phyloP scores from a whole-genome alignment of 2,888 invertebrate genomes.

The Zygaena filipendulae region DNA sequence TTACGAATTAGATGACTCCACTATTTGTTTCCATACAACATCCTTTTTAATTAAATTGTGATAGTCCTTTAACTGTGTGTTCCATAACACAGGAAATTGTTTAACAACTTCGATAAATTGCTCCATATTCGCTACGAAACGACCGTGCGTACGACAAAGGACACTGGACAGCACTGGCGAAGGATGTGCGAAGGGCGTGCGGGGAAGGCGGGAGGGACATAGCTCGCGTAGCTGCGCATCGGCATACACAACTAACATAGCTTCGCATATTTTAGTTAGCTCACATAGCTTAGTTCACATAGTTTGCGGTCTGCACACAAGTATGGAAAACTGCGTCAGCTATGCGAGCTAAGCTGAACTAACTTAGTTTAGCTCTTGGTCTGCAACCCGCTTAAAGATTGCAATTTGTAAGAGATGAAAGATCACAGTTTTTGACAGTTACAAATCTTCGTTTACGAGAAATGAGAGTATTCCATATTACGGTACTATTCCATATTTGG shows the following conservation, averaged over 20 bases:
- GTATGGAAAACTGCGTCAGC: conserved; percentile 14
- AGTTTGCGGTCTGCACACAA: conserved; percentile 10
- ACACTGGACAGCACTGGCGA: conserved; percentile 16
- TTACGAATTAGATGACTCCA: too few species aligned
- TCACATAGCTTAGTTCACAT: conserved; percentile 12
- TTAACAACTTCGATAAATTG: conserved; percentile 11
- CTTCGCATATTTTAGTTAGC: conserved; percentile 17
- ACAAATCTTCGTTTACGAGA: too few species aligned
- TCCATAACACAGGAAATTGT: background rate
- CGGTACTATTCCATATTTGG: too few species aligned
- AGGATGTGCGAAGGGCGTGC: conserved; percentile 13
- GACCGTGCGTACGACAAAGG: conserved; percentile 16
- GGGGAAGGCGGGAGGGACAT: conserved; percentile 15
- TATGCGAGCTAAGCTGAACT: conserved; percentile 12
- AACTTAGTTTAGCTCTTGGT: conserved; percentile 3
- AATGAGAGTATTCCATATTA: too few species aligned
- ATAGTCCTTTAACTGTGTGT: conserved; percentile 16
- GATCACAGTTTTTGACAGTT: too few species aligned
- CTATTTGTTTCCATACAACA: conserved; percentile 17
- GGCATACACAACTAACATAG: conserved; percentile 16
- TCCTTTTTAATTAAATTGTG: conserved; percentile 18
- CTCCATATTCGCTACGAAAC: conserved; percentile 16
- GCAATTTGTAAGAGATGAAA: too few species aligned
- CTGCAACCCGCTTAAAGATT: too few species aligned
- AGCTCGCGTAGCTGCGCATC: conserved; percentile 17